Evolutionary conservation across 2,113 vertebrate genomes (phyloP).

Genomic region (Vulpes vulpes): DNA sequence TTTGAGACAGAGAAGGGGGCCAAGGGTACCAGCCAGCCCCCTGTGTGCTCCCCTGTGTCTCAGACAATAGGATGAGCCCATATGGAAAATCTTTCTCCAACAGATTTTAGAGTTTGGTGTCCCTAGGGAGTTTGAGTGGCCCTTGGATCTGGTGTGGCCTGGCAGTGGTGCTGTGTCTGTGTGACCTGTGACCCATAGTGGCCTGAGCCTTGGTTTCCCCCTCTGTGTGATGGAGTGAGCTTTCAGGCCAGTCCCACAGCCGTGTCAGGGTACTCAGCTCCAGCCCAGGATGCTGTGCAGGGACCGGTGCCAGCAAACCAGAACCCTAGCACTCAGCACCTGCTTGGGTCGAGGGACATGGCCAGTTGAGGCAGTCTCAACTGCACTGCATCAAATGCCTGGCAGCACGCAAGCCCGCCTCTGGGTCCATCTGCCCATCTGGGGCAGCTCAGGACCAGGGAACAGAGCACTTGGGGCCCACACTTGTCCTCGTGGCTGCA

Average conservation of each 20-base stretch:
- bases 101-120: not conserved
- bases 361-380: not conserved
- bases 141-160: not conserved
- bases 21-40: not conserved
- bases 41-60: not conserved
- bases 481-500: not conserved
- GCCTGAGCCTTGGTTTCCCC: not conserved
- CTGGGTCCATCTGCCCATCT: not conserved
- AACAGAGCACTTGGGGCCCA: not conserved
- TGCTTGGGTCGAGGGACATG: not conserved
- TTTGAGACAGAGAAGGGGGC: not conserved
- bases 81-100: not conserved
- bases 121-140: not conserved
- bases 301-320: no score
- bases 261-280: not conserved
- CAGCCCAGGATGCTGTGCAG: not conserved
- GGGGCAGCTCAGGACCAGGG: no score
- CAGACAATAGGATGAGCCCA: not conserved
- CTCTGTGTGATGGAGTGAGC: not conserved
- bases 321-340: no score
- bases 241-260: not conserved
- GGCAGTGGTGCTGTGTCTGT: not conserved
- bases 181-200: not conserved
- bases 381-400: no score
- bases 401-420: not conserved